Evolutionary conservation across 2,888 invertebrate species (phyloP), one percentile per base, ranked within the genome.

Genomic region (Leptinotarsa peninsularis): DNA sequence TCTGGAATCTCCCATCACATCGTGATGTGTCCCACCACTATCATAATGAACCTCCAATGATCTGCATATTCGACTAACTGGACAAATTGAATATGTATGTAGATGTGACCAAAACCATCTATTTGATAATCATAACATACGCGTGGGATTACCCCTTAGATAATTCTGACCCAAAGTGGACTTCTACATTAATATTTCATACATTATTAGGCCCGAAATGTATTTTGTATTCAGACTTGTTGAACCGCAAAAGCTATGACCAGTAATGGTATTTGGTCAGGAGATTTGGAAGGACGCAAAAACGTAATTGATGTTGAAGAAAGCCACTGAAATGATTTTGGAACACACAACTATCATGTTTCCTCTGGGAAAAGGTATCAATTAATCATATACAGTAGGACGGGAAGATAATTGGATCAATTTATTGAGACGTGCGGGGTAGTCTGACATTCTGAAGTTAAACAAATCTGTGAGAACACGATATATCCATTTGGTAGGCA

Each of bases 41-140:
- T 63, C 63, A 43, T 63, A 43, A 63, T 43, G 18, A 63, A n/a
- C 13, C 43, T 33, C 7, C 17, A 43, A 63, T 63, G 33, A 63
- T 63, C 43, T 33, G 43, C 43, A 33, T 63, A 43, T 63, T 63
- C 63, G 58, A 27, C 58, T 58, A 63, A 33, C 63, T n/a, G 63
- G 63, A 63, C 63, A 33, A 63, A 63, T 63, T 63, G 63, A 63
- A 63, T 63, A 63, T 63, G 63, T 63, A 63, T 63, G 63, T 63
- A 63, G 43, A 63, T 63, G 63, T 33, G 63, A n/a, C 63, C 63
- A 27, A 17, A 43, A n/a, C 63, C 63, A 63, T 63, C 43, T 43
- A 63, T 63, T 63, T 63, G 63, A 63, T 63, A 63, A 63, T 63
- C 63, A 63, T 63, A 63, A 63, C 63, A 43, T 63, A 63, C 63